Base-by-base conservation (phyloP, 2,113 vertebrate species). In the Ondatra zibethicus region DNA sequence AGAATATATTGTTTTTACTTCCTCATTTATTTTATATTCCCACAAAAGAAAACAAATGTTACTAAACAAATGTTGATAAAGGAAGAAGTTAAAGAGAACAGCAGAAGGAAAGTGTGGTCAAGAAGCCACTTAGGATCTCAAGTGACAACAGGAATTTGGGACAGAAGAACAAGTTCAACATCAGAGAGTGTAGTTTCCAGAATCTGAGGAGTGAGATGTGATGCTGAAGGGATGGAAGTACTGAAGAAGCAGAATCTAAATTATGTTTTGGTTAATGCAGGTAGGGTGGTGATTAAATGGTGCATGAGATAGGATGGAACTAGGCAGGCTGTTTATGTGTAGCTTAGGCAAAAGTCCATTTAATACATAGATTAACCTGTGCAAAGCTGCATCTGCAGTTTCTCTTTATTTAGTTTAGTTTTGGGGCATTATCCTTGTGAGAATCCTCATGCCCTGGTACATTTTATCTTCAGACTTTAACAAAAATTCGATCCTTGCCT, bases 401-500 rank as follows among this genome's bases (percentile, higher is more conserved):
- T 93, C 88, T 97, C 92, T 93, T 97, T 95, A 96, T 95, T 95
- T 88, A 82, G 50, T 91, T 95, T 80, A 92, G 68, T n/a, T 92
- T 93, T 89, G 17, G 72, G 81, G 86, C 66, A 92, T 96, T 91
- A 94, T 91, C 72, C 90, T 96, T 87, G 72, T 82, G 66, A 91
- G 89, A 92, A 91, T 96, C 80, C 92, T 84, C 66, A 92, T 96
- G 91, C 81, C 86, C 86, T 63, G 17, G 81, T 88, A 92, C 85
- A 73, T 89, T 97, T 95, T 95, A 92, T 97, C 88, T 93, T 95
- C 50, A 95, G 88, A 96, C 96, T 92, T 97, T 88, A 97, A 95
- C 96, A 96, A 97, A 95, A 96, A 91, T n/a, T 92, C 86, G 86
- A 92, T 94, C 94, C 88, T 95, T 97, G 96, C 96, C 86, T 84